Conservation (phyloP, 2,113 vertebrate genomes). For the Leucoraja erinaceus region DNA sequence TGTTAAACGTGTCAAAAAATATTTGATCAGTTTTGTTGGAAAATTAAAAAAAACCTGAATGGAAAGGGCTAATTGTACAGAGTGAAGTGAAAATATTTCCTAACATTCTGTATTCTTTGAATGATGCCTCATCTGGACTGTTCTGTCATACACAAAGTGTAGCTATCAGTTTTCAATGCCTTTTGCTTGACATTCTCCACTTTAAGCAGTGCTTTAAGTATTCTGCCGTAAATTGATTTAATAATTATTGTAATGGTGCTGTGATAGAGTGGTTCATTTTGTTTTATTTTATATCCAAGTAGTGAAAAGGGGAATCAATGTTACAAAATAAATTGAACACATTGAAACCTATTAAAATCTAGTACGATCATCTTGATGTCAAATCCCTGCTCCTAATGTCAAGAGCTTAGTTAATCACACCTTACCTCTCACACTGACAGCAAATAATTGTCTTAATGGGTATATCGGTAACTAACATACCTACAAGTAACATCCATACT, state of each 20-base stretch:
- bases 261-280: not conserved
- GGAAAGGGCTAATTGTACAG: not conserved
- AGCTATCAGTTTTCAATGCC: not conserved
- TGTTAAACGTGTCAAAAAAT: not conserved
- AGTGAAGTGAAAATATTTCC: not conserved
- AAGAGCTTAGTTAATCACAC: not conserved
- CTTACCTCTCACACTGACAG: too few relatives aligned
- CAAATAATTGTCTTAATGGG: not conserved
- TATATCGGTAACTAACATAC: not conserved
- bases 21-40: not conserved
- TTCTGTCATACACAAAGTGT: not conserved
- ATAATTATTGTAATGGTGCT: slow-evolving; percentile 16
- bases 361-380: not conserved
- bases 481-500: too few relatives aligned
- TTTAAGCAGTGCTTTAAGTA: not conserved
- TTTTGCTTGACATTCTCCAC: slow-evolving; percentile 16
- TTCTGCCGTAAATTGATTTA: slow-evolving; percentile 14
- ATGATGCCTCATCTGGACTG: not conserved
- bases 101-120: not conserved
- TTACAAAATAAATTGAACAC: not conserved
- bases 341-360: not conserved
- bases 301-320: not conserved
- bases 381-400: not conserved
- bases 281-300: not conserved
- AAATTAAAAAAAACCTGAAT: not conserved